phyloP scores from a whole-genome alignment of 2,113 vertebrate species.

The Gymnocephalus cernua region DNA sequence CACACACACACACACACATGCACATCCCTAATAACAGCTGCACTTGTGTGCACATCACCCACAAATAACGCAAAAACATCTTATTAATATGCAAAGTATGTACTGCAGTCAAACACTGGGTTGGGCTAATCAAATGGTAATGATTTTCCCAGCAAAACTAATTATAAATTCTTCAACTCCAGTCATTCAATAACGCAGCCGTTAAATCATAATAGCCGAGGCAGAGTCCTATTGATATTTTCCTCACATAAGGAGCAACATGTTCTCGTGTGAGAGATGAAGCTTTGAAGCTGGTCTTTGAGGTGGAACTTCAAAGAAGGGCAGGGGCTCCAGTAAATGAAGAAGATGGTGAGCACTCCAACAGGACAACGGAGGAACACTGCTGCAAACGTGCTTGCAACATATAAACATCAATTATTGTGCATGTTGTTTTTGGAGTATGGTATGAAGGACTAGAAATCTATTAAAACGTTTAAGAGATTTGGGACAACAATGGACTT shows the following conservation, averaged over 20 bases:
- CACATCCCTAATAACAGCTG: neutral
- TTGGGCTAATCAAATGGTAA: slow-evolving; percentile 76
- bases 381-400: slow-evolving; percentile 14
- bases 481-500: neutral
- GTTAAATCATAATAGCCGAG: slow-evolving; percentile 73
- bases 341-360: slow-evolving; percentile 39
- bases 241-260: slow-evolving; percentile 74
- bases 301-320: slow-evolving; percentile 76
- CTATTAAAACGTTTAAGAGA: neutral
- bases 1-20: neutral
- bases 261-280: slow-evolving; percentile 54
- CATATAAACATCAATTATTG: neutral
- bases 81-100: slow-evolving; percentile 67
- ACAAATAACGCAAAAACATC: slow-evolving; percentile 5
- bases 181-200: slow-evolving; percentile 70
- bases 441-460: neutral
- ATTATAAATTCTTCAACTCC: slow-evolving; percentile 74
- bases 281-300: slow-evolving; percentile 81
- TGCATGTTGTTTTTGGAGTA: neutral
- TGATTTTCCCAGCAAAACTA: slow-evolving; percentile 73
- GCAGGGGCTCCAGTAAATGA: slow-evolving; percentile 43
- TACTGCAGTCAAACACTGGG: slow-evolving; percentile 53
- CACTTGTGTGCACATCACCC: neutral
- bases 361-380: neutral
- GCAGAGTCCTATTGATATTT: slow-evolving; percentile 77